Percentiles rank a stretch among this genome's conserved stretches.
phyloP scores from a whole-genome alignment of 2,113 vertebrate species.

The Paraplagusia blochii region DNA sequence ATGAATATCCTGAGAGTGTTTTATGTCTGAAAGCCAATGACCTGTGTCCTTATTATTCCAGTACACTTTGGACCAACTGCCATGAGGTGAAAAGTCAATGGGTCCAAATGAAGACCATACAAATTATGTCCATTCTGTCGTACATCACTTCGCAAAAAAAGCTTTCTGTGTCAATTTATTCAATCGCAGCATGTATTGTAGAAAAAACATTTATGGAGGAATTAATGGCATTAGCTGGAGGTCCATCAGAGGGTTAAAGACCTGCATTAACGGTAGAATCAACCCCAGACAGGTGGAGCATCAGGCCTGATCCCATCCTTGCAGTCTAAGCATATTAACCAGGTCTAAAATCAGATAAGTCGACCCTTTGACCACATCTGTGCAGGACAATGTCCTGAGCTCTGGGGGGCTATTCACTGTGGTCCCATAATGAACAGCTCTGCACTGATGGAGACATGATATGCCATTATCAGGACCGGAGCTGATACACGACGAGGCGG shows the following conservation, averaged over 20 bases:
- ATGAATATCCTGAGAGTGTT: conserved; percentile 18
- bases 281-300: conserved; percentile 28
- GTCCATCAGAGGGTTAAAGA: conserved; percentile 64
- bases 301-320: background rate
- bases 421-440: conserved; percentile 40
- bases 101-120: conserved; percentile 51
- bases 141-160: conserved; percentile 29
- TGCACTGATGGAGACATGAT: conserved; percentile 40
- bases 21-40: conserved; percentile 5
- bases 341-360: too few relatives aligned
- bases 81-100: conserved; percentile 31
- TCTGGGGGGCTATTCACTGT: conserved; percentile 29
- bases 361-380: conserved; percentile 54
- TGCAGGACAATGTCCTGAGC: conserved; percentile 47
- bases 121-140: conserved; percentile 31
- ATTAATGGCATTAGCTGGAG: conserved; percentile 54
- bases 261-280: conserved; percentile 59
- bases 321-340: too few relatives aligned
- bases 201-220: conserved; percentile 43
- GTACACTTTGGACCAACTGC: conserved; percentile 19
- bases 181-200: conserved; percentile 33
- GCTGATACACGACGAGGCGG: conserved; percentile 46
- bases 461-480: conserved; percentile 43
- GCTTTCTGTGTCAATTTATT: conserved; percentile 23
- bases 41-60: conserved; percentile 16